Evolutionary conservation across 2,888 invertebrate species (phyloP), one percentile per base, ranked within the genome.

Genomic region (Serrognathus titanus): DNA sequence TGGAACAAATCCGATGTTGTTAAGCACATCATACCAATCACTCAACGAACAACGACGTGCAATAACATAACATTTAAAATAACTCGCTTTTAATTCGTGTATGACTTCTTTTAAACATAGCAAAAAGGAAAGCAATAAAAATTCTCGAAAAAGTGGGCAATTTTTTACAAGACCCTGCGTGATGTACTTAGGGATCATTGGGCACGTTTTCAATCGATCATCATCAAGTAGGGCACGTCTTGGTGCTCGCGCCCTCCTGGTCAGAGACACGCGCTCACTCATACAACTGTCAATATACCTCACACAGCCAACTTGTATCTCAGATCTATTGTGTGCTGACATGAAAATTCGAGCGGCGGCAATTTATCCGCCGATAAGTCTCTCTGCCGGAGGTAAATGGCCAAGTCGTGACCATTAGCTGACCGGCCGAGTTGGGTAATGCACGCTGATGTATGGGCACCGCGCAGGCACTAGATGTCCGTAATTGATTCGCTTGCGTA

Each of bases 351-450:
- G 80, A 80, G 79, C 79, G 78, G 74, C 78, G 78, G 80, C 80
- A 80, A 81, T 81, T 82, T 75, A 77, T 75, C 75, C 79, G 79
- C 75, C 80, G 78, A 78, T 78, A 81, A 81, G 80, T 79, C 78
- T 77, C 81, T 80, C 78, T 78, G 81, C 81, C 80, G 81, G 82
- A 80, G 82, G 82, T 82, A 82, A 82, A 82, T 82, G 81, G 81
- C 75, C 78, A 78, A 80, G 79, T 82, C 82, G 82, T 82, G 82
- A 82, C 81, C 80, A 81, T 82, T 81, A 81, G 79, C 76, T 73
- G 71, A 67, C 67, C 69, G 69, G 67, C 64, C 61, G 61, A 67
- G 69, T 71, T 69, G 68, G 69, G 70, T 69, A 72, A 71, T 69
- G 69, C 70, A 65, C 65, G 59, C 58, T 66, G 63, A 66, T 66